These are phyloP conservation scores for Microtus pennsylvanicus DNA, from an alignment of 2,113 vertebrate genomes.

Conservation along the genomic window DNA sequence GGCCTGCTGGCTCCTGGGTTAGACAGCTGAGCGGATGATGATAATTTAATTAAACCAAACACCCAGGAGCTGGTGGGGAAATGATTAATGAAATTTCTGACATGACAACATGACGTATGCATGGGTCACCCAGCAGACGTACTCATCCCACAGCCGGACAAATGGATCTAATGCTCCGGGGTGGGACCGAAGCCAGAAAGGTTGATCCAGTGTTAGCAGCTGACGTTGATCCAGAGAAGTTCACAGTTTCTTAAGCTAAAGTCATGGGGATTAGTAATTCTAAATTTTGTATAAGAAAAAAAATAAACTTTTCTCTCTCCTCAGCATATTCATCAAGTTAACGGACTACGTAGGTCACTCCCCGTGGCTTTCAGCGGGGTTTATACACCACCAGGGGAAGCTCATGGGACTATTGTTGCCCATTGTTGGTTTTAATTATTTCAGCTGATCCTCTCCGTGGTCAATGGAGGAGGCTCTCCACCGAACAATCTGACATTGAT, in stretches of 20 bases:
- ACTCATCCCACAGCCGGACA: background rate
- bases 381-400: background rate
- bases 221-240: background rate
- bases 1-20: background rate
- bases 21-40: background rate
- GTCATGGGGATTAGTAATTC: background rate
- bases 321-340: background rate
- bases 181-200: background rate
- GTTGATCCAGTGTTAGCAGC: background rate
- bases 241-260: slow-evolving; percentile 13
- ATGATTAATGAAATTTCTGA: slow-evolving; percentile 26
- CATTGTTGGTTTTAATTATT: slow-evolving; percentile 25
- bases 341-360: background rate
- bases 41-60: slow-evolving; percentile 57
- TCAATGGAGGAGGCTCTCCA: background rate
- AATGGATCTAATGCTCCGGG: background rate
- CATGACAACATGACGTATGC: background rate
- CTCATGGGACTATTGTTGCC: background rate
- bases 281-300: background rate
- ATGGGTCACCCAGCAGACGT: background rate
- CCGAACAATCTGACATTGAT: background rate
- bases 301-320: background rate
- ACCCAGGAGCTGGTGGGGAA: background rate
- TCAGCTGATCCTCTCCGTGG: background rate
- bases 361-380: background rate